Evolutionary conservation across 1,140 invertebrate species (phyloP).

Genomic region (Drosophila sproati): DNA sequence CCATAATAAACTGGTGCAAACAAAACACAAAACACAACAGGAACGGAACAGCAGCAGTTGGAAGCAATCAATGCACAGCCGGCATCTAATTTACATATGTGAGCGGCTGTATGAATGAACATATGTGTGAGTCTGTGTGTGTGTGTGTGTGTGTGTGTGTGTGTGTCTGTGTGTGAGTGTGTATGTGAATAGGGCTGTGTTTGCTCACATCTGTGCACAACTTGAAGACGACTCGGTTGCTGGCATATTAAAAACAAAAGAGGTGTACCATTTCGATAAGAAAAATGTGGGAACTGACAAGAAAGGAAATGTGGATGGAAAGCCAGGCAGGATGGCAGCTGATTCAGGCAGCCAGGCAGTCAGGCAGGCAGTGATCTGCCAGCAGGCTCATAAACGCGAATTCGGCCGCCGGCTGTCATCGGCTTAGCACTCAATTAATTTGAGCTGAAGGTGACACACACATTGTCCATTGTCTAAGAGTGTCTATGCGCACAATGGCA

Average conservation of each 20-base stretch:
- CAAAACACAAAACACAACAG: background rate
- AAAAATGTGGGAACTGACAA: conserved; percentile 7
- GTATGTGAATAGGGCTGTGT: background rate
- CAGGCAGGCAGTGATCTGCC: conserved; percentile 1
- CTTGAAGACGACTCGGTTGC: conserved; percentile 39
- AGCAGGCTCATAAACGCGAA: conserved; percentile 33
- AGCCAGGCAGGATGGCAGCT: conserved; percentile 5
- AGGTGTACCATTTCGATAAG: conserved; percentile 46
- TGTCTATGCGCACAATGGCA: conserved; percentile 46
- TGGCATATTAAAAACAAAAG: conserved; percentile 49
- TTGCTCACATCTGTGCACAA: conserved; percentile 46
- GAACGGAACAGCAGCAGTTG: conserved; percentile 15
- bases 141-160: background rate
- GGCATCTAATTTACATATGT: conserved; percentile 55
- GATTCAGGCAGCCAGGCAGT: background rate
- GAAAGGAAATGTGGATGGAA: background rate
- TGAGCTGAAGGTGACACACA: conserved; percentile 17
- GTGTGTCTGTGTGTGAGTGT: background rate
- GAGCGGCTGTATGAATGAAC: background rate
- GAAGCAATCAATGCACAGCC: conserved; percentile 42
- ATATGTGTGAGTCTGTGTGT: background rate
- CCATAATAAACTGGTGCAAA: conserved; percentile 16
- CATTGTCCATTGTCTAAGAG: background rate
- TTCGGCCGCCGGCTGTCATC: conserved; percentile 21
- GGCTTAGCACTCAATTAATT: conserved; percentile 73